Base-by-base conservation (phyloP, 1,140 invertebrate species). In the Macrobrachium rosenbergii region DNA sequence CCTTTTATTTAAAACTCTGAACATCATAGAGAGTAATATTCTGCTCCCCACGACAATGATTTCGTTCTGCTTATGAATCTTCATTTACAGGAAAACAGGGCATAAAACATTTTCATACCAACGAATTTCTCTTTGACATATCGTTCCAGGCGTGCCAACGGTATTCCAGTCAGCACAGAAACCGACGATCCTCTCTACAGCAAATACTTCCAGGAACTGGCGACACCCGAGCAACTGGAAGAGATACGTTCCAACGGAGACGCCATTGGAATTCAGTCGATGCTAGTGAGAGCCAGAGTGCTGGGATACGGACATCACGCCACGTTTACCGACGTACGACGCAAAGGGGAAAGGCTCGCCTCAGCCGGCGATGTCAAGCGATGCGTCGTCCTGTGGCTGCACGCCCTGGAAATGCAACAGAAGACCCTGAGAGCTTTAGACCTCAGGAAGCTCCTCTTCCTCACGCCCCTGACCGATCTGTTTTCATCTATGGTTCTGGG, bases 371-470 rank as follows among this genome's bases (percentile, higher is more conserved):
- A 98, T 91, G 98, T 98, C 92, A 94, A 95, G 89, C 94, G 97
- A 79, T 99, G 98, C 92, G 96, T 98, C 84, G 95, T 96, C 90
- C 93, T 99, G 58, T 99, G 98, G 98, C 97, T 97, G 92, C 98
- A 99, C 92, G 97, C 97, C n/a, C 93, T 99, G 16, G 97, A 98
- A 91, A 98, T 98, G 95, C 98, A 99, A 92, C 97, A 98, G 91
- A 95, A 95, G 86, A 97, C 98, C 92, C 93, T 98, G 78, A 97
- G 98, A 90, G 95, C 97, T n/a, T 93, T 99, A 12, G 97, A 96
- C 92, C 96, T 97, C 6, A 97, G 98, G 95, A 99, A 97, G 16
- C 97, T 98, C 92, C 97, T 96, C 91, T 97, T 96, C 85, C 94
- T 99, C 28, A 95, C 98, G 91, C 97, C 96, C 89, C 99, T 99